These are phyloP conservation scores for Chironomus tepperi DNA, from an alignment of 1,140 invertebrate species.

Conservation along the genomic window DNA sequence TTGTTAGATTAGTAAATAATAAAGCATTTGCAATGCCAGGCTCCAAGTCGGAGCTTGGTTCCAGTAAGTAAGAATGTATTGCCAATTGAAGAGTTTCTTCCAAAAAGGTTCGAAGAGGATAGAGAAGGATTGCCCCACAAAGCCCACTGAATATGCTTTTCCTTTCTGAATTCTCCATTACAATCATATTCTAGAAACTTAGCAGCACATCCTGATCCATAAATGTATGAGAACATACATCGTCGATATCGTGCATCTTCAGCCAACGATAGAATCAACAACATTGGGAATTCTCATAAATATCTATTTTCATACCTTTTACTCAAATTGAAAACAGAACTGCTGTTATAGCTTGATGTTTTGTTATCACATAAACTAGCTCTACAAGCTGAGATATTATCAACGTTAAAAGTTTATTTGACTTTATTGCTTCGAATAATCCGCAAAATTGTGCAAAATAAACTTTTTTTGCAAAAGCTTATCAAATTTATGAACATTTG, in stretches of 20 bases:
- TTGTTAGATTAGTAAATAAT: no score
- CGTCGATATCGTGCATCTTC: neutral
- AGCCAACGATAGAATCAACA: neutral
- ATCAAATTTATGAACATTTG: neutral
- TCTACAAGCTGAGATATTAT: neutral
- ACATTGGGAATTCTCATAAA: neutral
- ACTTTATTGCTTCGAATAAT: conserved; percentile 9
- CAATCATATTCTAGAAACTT: no score
- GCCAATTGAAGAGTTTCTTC: no score
- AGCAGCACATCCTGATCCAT: no score
- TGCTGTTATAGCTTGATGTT: neutral
- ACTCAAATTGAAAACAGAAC: neutral
- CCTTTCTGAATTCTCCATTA: no score
- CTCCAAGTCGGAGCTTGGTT: no score
- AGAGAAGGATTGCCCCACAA: no score
- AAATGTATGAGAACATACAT: no score
- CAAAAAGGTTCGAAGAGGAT: no score
- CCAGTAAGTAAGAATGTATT: no score
- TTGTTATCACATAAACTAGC: neutral
- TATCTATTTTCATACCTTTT: conserved; percentile 3
- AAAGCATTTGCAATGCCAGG: no score
- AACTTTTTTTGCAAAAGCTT: neutral
- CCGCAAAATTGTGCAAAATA: neutral
- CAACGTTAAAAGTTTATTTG: conserved; percentile 4
- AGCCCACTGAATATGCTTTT: no score